A percentile compares a stretch with the other conserved stretches of the same genome.
phyloP scores from a whole-genome alignment of 2,888 invertebrate species.

The Lasioglossum pauxillum region DNA sequence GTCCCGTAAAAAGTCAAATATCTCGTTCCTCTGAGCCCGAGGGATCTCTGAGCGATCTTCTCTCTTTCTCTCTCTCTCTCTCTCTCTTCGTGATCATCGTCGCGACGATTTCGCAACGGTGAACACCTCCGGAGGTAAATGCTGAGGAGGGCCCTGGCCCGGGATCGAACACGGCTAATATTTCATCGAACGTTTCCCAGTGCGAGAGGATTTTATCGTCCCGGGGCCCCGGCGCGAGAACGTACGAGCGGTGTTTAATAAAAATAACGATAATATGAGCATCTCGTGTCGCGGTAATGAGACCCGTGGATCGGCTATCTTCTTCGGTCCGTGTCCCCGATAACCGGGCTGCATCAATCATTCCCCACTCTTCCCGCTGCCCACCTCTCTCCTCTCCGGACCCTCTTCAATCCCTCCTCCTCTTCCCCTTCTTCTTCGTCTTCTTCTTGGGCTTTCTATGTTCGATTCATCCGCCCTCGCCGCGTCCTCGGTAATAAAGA shows the following conservation, averaged over 20 bases:
- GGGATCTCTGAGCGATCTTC: neutral
- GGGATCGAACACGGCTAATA: slow-evolving; percentile 53
- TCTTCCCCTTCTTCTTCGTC: neutral
- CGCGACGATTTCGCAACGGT: slow-evolving; percentile 42
- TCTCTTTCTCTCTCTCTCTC: neutral
- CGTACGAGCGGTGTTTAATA: slow-evolving; percentile 80
- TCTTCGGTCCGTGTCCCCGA: slow-evolving; percentile 72
- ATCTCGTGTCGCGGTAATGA: slow-evolving; percentile 83
- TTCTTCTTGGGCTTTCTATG: neutral
- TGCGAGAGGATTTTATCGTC: slow-evolving; percentile 67
- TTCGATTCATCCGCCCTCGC: slow-evolving; percentile 43
- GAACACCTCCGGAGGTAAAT: slow-evolving; percentile 15
- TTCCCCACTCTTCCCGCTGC: slow-evolving; percentile 40
- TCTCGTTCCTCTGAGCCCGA: neutral
- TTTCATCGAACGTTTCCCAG: slow-evolving; percentile 59
- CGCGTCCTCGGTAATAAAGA: slow-evolving; percentile 75
- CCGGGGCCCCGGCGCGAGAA: slow-evolving; percentile 52
- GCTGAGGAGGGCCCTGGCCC: neutral
- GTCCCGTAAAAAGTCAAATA: slow-evolving; percentile 20
- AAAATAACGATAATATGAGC: slow-evolving; percentile 84
- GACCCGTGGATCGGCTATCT: slow-evolving; percentile 73
- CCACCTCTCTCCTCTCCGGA: slow-evolving; percentile 13
- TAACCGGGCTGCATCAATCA: slow-evolving; percentile 73
- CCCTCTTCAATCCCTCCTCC: slow-evolving; percentile 22
- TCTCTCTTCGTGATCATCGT: neutral